Base-by-base conservation (phyloP, 2,113 vertebrate species). In the Rutilus rutilus region DNA sequence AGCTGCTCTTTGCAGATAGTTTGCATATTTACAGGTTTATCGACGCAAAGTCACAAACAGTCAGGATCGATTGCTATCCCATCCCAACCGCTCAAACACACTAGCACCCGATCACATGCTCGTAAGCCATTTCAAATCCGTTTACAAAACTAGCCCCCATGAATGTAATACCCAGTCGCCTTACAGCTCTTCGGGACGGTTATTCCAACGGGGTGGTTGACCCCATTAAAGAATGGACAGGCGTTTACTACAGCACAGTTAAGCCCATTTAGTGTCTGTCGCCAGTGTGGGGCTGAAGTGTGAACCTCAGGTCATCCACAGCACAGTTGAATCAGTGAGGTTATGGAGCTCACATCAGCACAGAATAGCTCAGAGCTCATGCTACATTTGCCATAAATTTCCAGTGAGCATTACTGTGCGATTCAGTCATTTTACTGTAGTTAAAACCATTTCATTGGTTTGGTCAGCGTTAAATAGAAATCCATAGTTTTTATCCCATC, bases 91-190 rank as follows among this genome's bases (percentile, higher is more conserved):
- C 62, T 67, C 60, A 62, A 62, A 62, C 3, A 39, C 10, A 6
- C 23, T 62, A 4, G 9, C 10, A 82, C 45, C 10, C 1, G 62
- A 65, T 81, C 60, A 64, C n/a, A 21, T 65, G 25, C 78, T 30
- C 11, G 15, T 21, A 64, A 62, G 54, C 69, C 42, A 85, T 57
- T 85, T 92, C 27, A 89, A 77, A 77, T 83, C 83, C 71, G 78
- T 77, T 88, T 86, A 78, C 21, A 86, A 74, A 42, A 73, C 42
- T 45, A 82, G 17, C 5, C n/a, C 27, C 11, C 3, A 39, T 52
- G 60, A 71, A 57, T 76, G 60, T 84, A 81, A 84, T 64, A 65
- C 76, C n/a, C 27, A 69, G 30, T 52, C 50, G 27, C 59, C 71
- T 86, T 47, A 67, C 19, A 76, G 57, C 59, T 75, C 42, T 52